Base-by-base conservation (phyloP, 35 echinoderm and acorn worm species). In the Stichopus chloronotus region DNA sequence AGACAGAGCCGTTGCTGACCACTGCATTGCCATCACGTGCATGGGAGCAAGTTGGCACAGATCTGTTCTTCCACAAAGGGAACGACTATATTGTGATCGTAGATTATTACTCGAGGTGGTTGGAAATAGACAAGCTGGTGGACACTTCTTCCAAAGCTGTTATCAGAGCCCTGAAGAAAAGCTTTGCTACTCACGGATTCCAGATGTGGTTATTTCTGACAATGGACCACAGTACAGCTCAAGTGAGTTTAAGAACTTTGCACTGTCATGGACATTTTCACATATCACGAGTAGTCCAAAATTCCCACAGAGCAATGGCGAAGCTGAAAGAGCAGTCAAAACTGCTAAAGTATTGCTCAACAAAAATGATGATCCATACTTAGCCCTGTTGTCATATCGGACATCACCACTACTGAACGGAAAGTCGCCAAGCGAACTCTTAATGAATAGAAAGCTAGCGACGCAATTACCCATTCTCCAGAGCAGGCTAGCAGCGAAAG, bases 181-280 rank as follows among this genome's bases (percentile, higher is more conserved):
- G 59, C 20, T 92, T 92, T 24, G 21, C 78, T 52, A 43, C 54
- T 83, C 91, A 92, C 25, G 91, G 5, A 86, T 92, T 65, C 91
- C 79, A 63, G 79, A 92, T 23, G n/a, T 86, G 23, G 17, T 85
- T 16, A n/a, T 92, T 30, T 92, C 78, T 12, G 91, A 92, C 59
- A 92, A 92, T 84, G 91, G 91, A 53, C 91, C 91, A 43, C 91
- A 92, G 68, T 92, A 69, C n/a, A 86, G 79, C 59, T 83, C 91
- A 14, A 79, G 57, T 5, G 30, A 84, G 23, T 92, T 84, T 13
- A 63, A 72, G 16, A 17, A 81, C 59, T 92, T 92, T 86, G 80
- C 91, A 43, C 8, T 69, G 68, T 43, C 23, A 5, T 85, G 68
- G 57, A 30, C 58, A 61, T 84, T 92, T 72, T 53, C 25, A 84